phyloP scores from a whole-genome alignment of 2,888 invertebrate species.

The Agriopis leucophaearia region DNA sequence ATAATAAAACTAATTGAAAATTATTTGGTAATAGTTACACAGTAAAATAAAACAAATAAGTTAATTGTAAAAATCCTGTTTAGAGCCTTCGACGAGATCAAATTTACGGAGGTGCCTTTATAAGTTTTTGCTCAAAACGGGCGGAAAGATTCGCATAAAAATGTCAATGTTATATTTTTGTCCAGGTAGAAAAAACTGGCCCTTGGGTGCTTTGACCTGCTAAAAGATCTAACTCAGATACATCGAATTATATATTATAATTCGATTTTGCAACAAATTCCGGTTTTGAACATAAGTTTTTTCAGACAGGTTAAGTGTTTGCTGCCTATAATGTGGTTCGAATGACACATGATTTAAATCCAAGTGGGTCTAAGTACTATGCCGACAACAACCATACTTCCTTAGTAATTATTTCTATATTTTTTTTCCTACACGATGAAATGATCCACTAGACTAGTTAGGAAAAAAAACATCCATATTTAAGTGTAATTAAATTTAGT shows the following conservation, averaged over 20 bases:
- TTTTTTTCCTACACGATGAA: no score
- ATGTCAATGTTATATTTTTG: constrained; percentile 30
- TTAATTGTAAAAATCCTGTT: constrained; percentile 4
- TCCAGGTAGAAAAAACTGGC: constrained; percentile 41
- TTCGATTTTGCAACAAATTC: background rate
- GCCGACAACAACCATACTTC: no score
- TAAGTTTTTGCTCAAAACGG: constrained; percentile 23
- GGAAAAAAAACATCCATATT: no score
- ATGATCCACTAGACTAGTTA: no score
- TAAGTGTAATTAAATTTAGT: background rate
- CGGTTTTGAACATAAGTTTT: background rate
- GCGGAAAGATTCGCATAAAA: constrained; percentile 26
- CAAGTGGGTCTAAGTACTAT: no score
- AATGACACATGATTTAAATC: background rate
- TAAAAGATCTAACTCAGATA: constrained; percentile 10
- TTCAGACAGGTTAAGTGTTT: background rate
- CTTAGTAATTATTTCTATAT: no score
- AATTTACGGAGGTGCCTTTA: constrained; percentile 12
- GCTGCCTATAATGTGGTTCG: background rate
- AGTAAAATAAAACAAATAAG: background rate
- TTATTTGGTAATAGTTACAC: no score
- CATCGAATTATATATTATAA: no score
- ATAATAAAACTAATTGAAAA: background rate
- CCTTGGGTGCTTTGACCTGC: constrained; percentile 46
- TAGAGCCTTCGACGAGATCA: constrained; percentile 9